phyloP scores from a whole-genome alignment of 2,797 vertebrate species.

The Tangara arthus region DNA sequence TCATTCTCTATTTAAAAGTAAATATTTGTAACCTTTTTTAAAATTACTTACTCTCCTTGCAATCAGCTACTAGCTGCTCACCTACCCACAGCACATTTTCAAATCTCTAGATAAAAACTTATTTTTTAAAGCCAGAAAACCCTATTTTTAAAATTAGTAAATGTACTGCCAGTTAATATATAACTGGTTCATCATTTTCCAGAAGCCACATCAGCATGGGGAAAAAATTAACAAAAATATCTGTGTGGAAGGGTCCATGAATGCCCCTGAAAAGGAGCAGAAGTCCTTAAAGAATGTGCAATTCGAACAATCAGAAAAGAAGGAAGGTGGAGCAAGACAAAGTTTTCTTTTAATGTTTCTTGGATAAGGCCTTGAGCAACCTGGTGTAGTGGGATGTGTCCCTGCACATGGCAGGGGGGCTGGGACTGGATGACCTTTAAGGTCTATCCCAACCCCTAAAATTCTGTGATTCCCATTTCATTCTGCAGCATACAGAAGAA shows the following conservation, averaged over 20 bases:
- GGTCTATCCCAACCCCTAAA: background rate
- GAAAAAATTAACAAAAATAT: background rate
- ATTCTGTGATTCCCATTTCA: background rate
- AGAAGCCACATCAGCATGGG: background rate
- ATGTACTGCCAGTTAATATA: background rate
- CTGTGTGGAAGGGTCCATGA: background rate
- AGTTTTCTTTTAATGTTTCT: slow-evolving; percentile 22
- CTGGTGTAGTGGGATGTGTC: background rate
- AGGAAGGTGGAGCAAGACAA: background rate
- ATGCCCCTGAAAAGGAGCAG: background rate
- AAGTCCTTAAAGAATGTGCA: background rate
- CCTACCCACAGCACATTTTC: background rate
- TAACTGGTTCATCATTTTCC: background rate
- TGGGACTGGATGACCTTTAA: background rate
- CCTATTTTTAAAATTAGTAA: background rate
- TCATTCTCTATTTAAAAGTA: background rate
- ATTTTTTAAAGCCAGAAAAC: background rate
- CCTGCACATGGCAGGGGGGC: background rate
- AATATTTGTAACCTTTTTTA: background rate
- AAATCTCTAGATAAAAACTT: background rate
- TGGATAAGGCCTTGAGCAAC: background rate
- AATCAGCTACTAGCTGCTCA: background rate
- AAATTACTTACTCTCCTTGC: background rate
- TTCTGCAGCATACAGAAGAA: slow-evolving; percentile 1
- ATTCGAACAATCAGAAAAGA: background rate